Evolutionary conservation across 2,113 vertebrate genomes (phyloP), one percentile per base, ranked within the genome.

Genomic region (Mus spicilegus): DNA sequence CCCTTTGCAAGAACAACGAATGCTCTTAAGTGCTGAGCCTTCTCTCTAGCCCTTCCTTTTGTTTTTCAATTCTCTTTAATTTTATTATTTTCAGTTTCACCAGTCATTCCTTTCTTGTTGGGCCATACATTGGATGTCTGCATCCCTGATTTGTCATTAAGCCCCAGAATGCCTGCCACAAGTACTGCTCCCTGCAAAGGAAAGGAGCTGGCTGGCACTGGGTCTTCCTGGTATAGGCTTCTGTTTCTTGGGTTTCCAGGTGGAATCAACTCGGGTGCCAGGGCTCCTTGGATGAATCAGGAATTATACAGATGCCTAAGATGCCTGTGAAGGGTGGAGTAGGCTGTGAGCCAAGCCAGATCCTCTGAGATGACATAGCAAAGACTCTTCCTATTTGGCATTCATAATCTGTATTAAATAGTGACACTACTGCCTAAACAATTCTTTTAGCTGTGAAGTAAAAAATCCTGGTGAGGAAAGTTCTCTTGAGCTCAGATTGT

Each of bases 241-340:
- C 61, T 61, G 19, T 65, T 91, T 78, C 58, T 87, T 88, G 36
- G 73, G 51, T 95, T 88, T 93, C 89, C 63, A 88, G 49, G 65
- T 69, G 39, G 90, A 85, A 14, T 9, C 30, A 39, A n/a, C 16
- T n/a, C 42, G 73, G 82, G 3, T 22, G 20, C 58, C 72, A 49
- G 69, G 42, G 61, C 16, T 87, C 69, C 39, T 65, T 28, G 46
- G 26, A 46, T n/a, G 82, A 72, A 63, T n/a, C 4, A 72, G 36
- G 63, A 33, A 69, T 8, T 54, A 6, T 24, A 36, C 9, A 39
- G 63, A 81, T 36, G 72, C 24, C 26, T 58, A 56, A 86, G n/a
- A 39, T 2, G 20, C 63, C 61, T 24, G 46, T 33, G 46, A 49
- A 39, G 49, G 42, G 70, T 17, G 7, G 24, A 22, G n/a, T 6